Base-by-base conservation (phyloP, 37 sponge, comb jelly and placozoan species). In the Oopsacas minuta region DNA sequence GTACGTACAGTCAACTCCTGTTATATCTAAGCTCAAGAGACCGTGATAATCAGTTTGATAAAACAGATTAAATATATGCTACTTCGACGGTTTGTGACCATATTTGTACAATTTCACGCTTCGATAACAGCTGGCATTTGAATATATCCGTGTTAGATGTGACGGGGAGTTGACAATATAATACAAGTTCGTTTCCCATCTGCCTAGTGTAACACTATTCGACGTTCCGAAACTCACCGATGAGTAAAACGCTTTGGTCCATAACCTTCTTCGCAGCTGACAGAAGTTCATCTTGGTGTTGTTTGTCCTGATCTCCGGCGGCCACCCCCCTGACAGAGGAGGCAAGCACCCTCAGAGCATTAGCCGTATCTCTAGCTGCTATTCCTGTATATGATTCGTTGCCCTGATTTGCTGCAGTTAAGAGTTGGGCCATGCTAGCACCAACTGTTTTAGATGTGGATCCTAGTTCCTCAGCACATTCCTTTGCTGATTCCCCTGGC, bases 311-410 rank as follows among this genome's bases (percentile, higher is more conserved):
- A 0, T 92, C 89, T 37, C 91, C 91, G 36, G 96, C 96, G 23
- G 96, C 96, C 82, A 96, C 94, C 39, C 96, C 96, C 83, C 96
- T 88, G 39, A 91, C 94, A 25, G 92, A 85, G 23, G 82, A 81
- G 20, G 91, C 84, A 37, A 96, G 88, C 81, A 92, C 89, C 38
- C 85, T 82, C 25, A 98, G 91, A 37, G 94, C 89, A 86, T 93
- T 93, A 37, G 96, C 96, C 12, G 94, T 95, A 53, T 98, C 96
- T 23, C 99, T 82, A 10, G 96, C 92, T 15, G 99, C 96, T 23
- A 97, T 93, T 5, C 99, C 96, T 37, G 99, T 98, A 90, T 98
- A 98, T 89, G 90, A 92, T 83, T 95, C 99, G 61, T 98, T 98
- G 52, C 94, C 92, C 86, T 99, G 99, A 81, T 92, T 91, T 36